A percentile compares a stretch with the other conserved stretches of the same genome.
These are phyloP conservation scores for Hylaeus anthracinus DNA, from an alignment of 1,140 invertebrate species.

Conservation along the genomic window DNA sequence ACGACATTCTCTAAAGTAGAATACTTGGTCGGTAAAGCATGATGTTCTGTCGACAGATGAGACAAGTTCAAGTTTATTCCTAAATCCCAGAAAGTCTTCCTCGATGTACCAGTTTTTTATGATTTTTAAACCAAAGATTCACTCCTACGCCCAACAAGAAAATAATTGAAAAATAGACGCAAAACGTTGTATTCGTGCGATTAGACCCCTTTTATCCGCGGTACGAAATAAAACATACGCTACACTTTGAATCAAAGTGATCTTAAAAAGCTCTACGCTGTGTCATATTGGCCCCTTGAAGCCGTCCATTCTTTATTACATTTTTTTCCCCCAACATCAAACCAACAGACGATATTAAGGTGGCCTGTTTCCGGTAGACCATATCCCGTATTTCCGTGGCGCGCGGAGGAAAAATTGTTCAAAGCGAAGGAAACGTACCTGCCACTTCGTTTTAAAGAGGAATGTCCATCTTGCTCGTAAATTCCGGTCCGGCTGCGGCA, in stretches of 20 bases:
- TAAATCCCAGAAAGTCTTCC: too few relatives aligned
- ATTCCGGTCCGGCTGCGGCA: constrained; percentile 36
- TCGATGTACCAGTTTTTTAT: too few relatives aligned
- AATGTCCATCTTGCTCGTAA: constrained; percentile 46
- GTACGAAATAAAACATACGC: too few relatives aligned
- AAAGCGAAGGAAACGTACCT: constrained; percentile 20
- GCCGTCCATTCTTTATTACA: neutral
- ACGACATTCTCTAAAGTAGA: too few relatives aligned
- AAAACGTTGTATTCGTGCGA: too few relatives aligned
- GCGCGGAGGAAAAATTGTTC: constrained; percentile 7
- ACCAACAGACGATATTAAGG: constrained; percentile 7
- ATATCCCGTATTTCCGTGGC: neutral
- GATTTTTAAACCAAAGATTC: too few relatives aligned
- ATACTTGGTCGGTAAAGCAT: too few relatives aligned
- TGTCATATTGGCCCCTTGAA: neutral
- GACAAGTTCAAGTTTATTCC: too few relatives aligned
- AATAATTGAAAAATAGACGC: too few relatives aligned
- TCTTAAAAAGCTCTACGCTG: neutral
- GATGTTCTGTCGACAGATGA: too few relatives aligned
- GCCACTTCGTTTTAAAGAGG: constrained; percentile 38
- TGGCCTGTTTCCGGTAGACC: neutral
- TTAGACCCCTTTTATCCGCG: too few relatives aligned
- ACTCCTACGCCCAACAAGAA: too few relatives aligned
- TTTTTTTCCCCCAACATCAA: constrained; percentile 19
- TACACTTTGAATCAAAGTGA: neutral